Evolutionary conservation across 2,797 vertebrate species (phyloP).

Genomic region (Acanthurus lineatus): DNA sequence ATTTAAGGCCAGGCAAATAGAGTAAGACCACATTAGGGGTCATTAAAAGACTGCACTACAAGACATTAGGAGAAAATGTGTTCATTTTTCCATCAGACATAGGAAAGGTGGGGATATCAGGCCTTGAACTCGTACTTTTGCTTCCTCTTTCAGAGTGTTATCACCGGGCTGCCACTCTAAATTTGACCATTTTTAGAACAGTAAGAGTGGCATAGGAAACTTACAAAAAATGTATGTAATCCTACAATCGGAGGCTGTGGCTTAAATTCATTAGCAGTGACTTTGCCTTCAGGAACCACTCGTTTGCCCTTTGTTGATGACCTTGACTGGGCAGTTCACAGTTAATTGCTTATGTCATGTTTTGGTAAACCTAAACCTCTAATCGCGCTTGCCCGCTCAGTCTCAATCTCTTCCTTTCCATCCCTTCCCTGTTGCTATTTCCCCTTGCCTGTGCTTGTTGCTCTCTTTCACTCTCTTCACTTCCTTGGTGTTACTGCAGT

Average conservation of each 20-base stretch:
- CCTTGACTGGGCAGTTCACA: conserved; percentile 63
- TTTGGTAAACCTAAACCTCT: conserved; percentile 82
- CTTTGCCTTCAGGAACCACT: conserved; percentile 73
- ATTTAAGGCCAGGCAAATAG: conserved; percentile 12
- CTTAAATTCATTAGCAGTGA: conserved; percentile 68
- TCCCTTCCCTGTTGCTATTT: conserved; percentile 59
- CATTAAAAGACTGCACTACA: conserved; percentile 40
- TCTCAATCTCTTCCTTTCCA: conserved; percentile 63
- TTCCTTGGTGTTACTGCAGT: conserved; percentile 64
- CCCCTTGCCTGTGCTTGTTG: conserved; percentile 65
- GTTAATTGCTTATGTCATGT: conserved; percentile 83
- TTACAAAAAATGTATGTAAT: conserved; percentile 32
- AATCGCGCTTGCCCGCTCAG: conserved; percentile 71
- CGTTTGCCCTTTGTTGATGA: conserved; percentile 58
- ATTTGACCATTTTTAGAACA: conserved; percentile 66
- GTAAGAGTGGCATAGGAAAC: conserved; percentile 69
- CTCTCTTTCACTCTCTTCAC: conserved; percentile 55
- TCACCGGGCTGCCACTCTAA: conserved; percentile 47
- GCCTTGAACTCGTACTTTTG: conserved; percentile 75
- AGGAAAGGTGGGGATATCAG: conserved; percentile 47
- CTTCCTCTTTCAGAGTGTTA: conserved; percentile 63
- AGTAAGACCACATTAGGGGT: conserved; percentile 21
- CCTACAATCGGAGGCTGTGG: conserved; percentile 50
- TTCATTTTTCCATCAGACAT: conserved; percentile 58
- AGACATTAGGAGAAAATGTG: conserved; percentile 53